These are phyloP conservation scores for Oreohelix idahoensis DNA, from an alignment of 1,140 invertebrate genomes.

Conservation along the genomic window DNA sequence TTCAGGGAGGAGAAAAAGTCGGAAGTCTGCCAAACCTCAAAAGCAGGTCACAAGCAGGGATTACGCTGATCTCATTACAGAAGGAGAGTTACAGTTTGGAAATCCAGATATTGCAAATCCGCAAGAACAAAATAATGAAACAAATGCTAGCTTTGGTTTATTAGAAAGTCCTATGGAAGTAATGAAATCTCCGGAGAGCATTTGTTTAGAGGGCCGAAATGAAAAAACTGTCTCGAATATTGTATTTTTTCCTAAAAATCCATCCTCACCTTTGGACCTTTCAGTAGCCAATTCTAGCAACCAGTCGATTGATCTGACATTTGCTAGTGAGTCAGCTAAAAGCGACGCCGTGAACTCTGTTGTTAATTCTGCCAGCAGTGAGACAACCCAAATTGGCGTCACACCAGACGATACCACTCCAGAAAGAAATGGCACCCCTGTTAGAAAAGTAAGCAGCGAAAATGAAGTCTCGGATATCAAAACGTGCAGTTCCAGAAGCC, in stretches of 20 bases:
- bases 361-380: not conserved
- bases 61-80: not conserved
- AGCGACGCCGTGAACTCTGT: not conserved
- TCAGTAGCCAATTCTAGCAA: not conserved
- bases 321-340: not conserved
- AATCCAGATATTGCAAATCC: not conserved
- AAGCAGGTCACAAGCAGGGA: not conserved
- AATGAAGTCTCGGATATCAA: not conserved
- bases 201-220: not conserved
- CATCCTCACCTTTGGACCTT: not conserved
- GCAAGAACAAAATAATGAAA: not conserved
- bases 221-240: not conserved
- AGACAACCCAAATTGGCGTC: not conserved
- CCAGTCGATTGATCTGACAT: not conserved
- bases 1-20: slow-evolving; percentile 11
- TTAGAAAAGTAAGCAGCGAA: not conserved
- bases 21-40: slow-evolving; percentile 28
- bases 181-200: not conserved
- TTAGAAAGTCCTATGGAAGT: not conserved
- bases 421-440: not conserved
- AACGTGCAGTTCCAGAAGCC: not conserved
- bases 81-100: not conserved
- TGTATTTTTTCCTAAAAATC: not conserved
- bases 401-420: not conserved
- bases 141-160: not conserved